phyloP scores from a whole-genome alignment of 1,140 invertebrate genomes.

The Polypedilum pembai region DNA sequence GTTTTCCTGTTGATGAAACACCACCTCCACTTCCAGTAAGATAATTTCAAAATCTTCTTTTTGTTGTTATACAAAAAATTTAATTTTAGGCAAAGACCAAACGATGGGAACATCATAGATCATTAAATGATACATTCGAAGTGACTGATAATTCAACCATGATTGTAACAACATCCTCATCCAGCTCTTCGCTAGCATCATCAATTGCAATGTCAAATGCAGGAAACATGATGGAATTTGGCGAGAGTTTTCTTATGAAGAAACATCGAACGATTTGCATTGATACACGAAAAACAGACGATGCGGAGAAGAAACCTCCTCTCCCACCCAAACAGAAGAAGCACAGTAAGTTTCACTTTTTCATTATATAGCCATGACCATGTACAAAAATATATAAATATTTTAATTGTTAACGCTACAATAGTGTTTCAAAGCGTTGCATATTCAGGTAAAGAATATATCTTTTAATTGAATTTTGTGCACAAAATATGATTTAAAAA shows the following conservation, averaged over 20 bases:
- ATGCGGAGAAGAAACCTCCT: slow-evolving; percentile 58
- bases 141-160: not conserved
- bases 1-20: not conserved
- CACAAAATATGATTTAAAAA: not conserved
- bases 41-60: no score
- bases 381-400: no score
- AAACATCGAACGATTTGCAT: slow-evolving; percentile 32
- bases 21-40: slow-evolving; percentile 5
- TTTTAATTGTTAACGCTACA: slow-evolving; percentile 42
- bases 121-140: not conserved
- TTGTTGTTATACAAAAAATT: no score
- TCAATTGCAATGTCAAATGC: not conserved
- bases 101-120: not conserved
- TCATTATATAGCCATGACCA: not conserved
- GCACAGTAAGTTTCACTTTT: slow-evolving; percentile 69
- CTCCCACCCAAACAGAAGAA: slow-evolving; percentile 85
- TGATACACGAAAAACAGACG: slow-evolving; percentile 33
- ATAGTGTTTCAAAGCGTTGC: slow-evolving; percentile 90
- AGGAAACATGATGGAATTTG: no score
- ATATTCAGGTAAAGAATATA: slow-evolving; percentile 68
- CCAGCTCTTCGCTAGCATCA: not conserved
- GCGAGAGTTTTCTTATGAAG: no score
- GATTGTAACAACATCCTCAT: slow-evolving; percentile 12
- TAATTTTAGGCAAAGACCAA: slow-evolving; percentile 7
- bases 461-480: no score